Percentiles rank a stretch among this genome's conserved stretches.
These are phyloP conservation scores for Phoenicopterus ruber DNA, from an alignment of 2,113 vertebrate species.

Conservation along the genomic window DNA sequence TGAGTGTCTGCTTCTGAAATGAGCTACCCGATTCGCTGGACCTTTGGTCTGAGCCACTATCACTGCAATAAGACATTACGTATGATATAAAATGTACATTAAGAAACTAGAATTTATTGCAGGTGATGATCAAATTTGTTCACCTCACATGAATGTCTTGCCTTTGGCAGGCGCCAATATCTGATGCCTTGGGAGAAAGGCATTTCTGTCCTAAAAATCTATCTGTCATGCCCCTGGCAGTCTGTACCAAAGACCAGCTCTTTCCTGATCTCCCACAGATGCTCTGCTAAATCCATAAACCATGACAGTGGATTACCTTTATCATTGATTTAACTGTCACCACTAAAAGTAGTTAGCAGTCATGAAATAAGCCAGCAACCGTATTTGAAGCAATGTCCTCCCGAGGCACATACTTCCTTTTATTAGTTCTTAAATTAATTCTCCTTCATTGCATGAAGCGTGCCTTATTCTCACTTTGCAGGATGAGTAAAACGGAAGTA, in stretches of 20 bases:
- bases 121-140: neutral
- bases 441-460: neutral
- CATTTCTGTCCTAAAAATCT: neutral
- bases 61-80: neutral
- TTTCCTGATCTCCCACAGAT: slow-evolving; percentile 30
- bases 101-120: neutral
- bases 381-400: neutral
- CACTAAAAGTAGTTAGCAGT: slow-evolving; percentile 42
- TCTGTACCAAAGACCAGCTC: neutral
- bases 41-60: neutral
- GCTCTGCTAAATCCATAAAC: slow-evolving; percentile 42
- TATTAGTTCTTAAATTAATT: slow-evolving; percentile 53
- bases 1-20: neutral
- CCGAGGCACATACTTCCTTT: slow-evolving; percentile 18
- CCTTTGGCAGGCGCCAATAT: neutral
- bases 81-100: neutral
- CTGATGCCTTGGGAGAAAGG: neutral
- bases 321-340: slow-evolving; percentile 63
- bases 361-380: slow-evolving; percentile 52
- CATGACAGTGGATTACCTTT: slow-evolving; percentile 56
- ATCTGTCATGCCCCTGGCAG: neutral
- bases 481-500: slow-evolving; percentile 12
- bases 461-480: slow-evolving; percentile 32
- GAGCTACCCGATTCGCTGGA: neutral
- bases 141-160: neutral